Evolutionary conservation across 2,888 invertebrate species (phyloP), one percentile per base, ranked within the genome.

Genomic region (Tinea semifulvella): DNA sequence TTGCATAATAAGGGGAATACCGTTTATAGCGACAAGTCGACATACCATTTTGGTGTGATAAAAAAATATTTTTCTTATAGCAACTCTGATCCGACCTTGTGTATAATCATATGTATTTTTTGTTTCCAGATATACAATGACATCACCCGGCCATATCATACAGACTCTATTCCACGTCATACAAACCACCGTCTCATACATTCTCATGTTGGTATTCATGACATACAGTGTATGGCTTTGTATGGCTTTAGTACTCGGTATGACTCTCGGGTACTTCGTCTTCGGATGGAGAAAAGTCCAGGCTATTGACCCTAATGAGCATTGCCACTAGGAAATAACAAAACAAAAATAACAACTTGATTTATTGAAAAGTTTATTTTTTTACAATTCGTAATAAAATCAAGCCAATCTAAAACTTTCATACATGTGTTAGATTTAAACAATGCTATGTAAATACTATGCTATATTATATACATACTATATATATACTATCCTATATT

Each of bases 181-280:
- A 3, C 96, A 96, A 72, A 90, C 97, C 53, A 87, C 92, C 8
- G 76, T 95, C 45, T 94, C 95, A 46, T 96, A 97, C 77, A 85
- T 95, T 57, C 87, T 97, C 22, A 97, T 97, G 97, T 74, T 97
- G 74, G 91, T 96, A 56, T 96, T 97, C 79, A 97, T 97, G 97
- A 97, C 96, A 1, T 97, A 95, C 85, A 97, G 97, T 68, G 89
- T 92, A 27, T 97, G 94, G 92, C 85, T 97, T 45, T 96, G 96
- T 65, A 55, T 95, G 35, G 93, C 94, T 1, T 90, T 96, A 6
- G 89, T 95, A 1, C 63, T 91, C 1, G 97, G 97, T 1, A 90
- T 95, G n/a, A 94, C 90, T 0, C 82, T 90, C 14, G 97, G 97
- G 4, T 97, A 96, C 76, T 97, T 97, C 77, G 82, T 94, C 51